Evolutionary conservation across 2,888 invertebrate species (phyloP), one percentile per base, ranked within the genome.

Genomic region (Gerris lacustris): DNA sequence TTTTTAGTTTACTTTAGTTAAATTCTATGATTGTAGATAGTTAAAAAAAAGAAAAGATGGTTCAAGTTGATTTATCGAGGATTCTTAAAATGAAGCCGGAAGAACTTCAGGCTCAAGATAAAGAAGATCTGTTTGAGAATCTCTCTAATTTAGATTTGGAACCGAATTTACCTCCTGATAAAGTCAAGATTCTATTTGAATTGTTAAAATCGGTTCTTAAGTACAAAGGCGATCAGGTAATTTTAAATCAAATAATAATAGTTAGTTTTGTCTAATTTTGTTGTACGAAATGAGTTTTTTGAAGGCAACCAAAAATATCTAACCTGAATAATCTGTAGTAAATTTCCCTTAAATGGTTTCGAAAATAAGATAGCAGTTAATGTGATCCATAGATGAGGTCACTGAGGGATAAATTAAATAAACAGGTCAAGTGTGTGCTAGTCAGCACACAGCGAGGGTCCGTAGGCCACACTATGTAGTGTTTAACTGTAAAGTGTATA

Each of bases 161-260:
- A 75, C 84, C 86, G 63, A 83, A 84, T 76, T 78, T 85, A 2
- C 84, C 85, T 77, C 80, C 84, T 73, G 80, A 83, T 44, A 85
- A 86, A 77, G 81, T 86, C 69, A 83, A 84, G 78, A 81, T 81
- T 6, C 79, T 88, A 43, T 84, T 88, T 77, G 82, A 83, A 77
- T 79, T 88, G 5, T 82, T 86, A n/a, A 88, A 88, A 78, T 87
- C 87, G 80, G 84, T 88, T 76, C 78, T 89, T 67, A 87, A 86
- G 77, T 85, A 84, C 75, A 89, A 88, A 81, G 86, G 84, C 73
- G 87, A 87, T 80, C 88, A 89, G 84, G 87, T 87, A 81, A 76
- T 74, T 55, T 68, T 63, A 64, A 17, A 66, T 70, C 64, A 67
- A 15, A 44, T 44, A 17, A 68, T 31, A 68, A 45, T 47, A 6